Conservation (phyloP, 2,113 vertebrate species). For the Tichodroma muraria region DNA sequence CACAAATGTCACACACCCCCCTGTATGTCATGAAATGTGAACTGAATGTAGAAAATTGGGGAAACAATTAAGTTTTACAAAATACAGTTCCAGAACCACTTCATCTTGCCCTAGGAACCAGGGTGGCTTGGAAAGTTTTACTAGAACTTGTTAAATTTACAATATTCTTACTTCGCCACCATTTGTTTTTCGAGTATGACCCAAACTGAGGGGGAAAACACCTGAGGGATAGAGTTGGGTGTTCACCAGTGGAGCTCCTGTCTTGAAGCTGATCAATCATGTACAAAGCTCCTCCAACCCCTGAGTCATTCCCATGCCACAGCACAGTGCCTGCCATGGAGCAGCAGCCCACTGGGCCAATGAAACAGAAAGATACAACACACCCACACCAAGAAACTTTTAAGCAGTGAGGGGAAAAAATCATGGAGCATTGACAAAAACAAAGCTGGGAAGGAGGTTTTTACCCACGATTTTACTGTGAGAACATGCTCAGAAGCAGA, state of each 20-base stretch:
- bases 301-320: background rate
- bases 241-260: background rate
- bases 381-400: background rate
- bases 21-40: background rate
- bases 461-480: background rate
- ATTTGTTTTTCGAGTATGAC: background rate
- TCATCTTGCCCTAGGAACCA: background rate
- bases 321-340: background rate
- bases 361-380: background rate
- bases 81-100: background rate
- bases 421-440: background rate
- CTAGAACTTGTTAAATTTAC: background rate
- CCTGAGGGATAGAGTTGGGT: background rate
- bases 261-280: background rate
- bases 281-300: background rate
- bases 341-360: background rate
- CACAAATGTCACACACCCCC: background rate
- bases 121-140: background rate
- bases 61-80: background rate
- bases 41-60: background rate
- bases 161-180: background rate
- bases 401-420: background rate
- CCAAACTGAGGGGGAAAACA: background rate
- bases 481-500: background rate
- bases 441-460: background rate